Evolutionary conservation across 1,140 invertebrate species (phyloP), one percentile per base, ranked within the genome.

Genomic region (Lordiphosa mommai): DNA sequence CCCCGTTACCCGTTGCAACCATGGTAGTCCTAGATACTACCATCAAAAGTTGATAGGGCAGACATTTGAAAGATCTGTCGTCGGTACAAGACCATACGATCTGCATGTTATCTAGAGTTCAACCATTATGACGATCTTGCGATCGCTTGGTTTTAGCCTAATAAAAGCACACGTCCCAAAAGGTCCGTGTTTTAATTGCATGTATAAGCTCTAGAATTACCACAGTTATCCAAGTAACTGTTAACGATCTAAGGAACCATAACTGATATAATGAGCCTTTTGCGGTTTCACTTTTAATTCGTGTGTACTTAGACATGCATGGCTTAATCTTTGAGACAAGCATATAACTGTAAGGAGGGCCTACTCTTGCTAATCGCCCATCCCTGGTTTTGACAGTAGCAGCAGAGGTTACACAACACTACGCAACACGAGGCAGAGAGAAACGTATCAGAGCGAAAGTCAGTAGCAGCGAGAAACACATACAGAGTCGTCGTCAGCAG

Each of bases 41-140:
- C 93, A 93, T 94, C 93, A 92, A 93, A 90, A 95, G 93, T 94
- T 95, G 93, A 95, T 95, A 95, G 92, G 93, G 93, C 93, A 95
- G 94, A 95, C 91, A 95, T 93, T 95, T 94, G 93, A 95, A 95
- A 92, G 94, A 95, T 92, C 90, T 92, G 91, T 93, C 92, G 92
- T 91, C 93, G 92, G 92, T 90, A 88, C 92, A 85, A 91, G 93
- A 91, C 92, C 92, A 89, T 94, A 92, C 93, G 93, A 93, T 94
- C 91, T 91, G 92, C 91, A 89, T 84, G 92, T 94, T 95, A 94
- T 94, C 91, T 91, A 93, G 94, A 94, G 91, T 95, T 93, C 94
- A 91, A 93, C 93, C 91, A 89, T 88, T 89, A 88, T 90, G 90
- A 90, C 91, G 87, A 86, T 89, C 94, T 64, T 51, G 40, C 44